Percentiles rank a stretch among this genome's conserved stretches.
Conservation (phyloP, 1,140 invertebrate species). For the Aphelinus certus region DNA sequence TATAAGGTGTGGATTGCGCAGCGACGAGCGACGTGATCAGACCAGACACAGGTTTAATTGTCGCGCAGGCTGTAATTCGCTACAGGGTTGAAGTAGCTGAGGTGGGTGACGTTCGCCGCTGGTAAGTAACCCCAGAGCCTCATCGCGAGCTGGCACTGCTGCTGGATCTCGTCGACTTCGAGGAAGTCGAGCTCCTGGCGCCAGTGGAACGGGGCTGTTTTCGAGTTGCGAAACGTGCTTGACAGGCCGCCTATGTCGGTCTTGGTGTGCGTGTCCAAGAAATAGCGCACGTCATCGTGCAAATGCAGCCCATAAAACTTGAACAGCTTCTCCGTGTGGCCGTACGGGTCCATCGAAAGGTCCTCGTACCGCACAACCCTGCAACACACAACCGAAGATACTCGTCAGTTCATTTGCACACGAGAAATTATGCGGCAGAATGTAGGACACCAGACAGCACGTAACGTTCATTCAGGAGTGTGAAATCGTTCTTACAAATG, state of each 20-base stretch:
- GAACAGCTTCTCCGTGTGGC: slow-evolving; percentile 75
- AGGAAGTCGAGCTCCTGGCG: slow-evolving; percentile 76
- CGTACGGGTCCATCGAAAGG: slow-evolving; percentile 79
- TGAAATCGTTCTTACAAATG: too few relatives aligned
- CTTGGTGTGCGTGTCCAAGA: slow-evolving; percentile 84
- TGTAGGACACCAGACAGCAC: too few relatives aligned
- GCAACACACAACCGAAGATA: slow-evolving; percentile 5
- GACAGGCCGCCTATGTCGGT: slow-evolving; percentile 81
- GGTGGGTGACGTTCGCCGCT: slow-evolving; percentile 66
- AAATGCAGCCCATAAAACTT: slow-evolving; percentile 80
- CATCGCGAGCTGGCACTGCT: slow-evolving; percentile 77
- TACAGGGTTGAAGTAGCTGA: slow-evolving; percentile 69
- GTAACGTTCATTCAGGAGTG: too few relatives aligned
- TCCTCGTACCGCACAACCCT: slow-evolving; percentile 88
- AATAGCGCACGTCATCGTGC: slow-evolving; percentile 75
- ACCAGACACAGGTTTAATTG: too few relatives aligned
- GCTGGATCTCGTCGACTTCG: slow-evolving; percentile 75
- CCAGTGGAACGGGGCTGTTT: slow-evolving; percentile 86
- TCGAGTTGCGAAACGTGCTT: slow-evolving; percentile 84
- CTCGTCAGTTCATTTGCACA: too few relatives aligned
- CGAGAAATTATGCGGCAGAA: too few relatives aligned
- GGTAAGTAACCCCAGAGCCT: slow-evolving; percentile 80
- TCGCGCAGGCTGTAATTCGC: slow-evolving; percentile 56
- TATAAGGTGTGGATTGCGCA: too few relatives aligned
- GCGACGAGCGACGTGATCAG: too few relatives aligned